Conservation (phyloP, 1,140 invertebrate species). For the Hesperophylax magnus region DNA sequence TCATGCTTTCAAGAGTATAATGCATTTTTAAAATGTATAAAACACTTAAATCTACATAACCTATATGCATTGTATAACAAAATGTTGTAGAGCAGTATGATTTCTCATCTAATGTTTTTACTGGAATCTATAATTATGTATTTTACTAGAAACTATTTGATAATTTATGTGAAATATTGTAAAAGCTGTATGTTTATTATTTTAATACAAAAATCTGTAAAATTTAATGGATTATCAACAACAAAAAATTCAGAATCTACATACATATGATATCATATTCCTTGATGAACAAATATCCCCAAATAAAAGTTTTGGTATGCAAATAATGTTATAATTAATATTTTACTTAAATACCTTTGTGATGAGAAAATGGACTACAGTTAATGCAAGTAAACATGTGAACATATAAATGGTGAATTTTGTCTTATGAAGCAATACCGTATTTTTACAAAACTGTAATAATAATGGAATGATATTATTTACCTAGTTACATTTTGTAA, state of each 20-base stretch:
- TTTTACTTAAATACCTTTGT: background rate
- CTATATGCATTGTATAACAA: conserved; percentile 54
- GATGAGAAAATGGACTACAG: conserved; percentile 10
- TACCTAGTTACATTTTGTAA: no score
- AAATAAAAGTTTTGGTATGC: background rate
- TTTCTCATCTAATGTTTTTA: conserved; percentile 45
- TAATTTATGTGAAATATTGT: conserved; percentile 31
- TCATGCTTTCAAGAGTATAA: conserved; percentile 56
- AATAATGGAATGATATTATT: no score
- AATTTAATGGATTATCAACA: conserved; percentile 12
- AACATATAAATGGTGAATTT: no score
- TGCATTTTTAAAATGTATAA: conserved; percentile 56
- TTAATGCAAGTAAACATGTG: background rate
- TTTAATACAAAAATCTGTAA: conserved; percentile 28
- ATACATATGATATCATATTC: background rate
- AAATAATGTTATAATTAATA: conserved; percentile 5
- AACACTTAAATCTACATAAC: conserved; percentile 58
- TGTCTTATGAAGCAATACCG: no score
- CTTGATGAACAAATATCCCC: background rate
- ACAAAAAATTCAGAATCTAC: conserved; percentile 18
- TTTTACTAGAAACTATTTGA: conserved; percentile 36
- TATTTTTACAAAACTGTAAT: no score
- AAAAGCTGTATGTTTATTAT: conserved; percentile 36
- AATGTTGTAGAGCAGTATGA: conserved; percentile 50
- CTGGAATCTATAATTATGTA: conserved; percentile 31